These are phyloP conservation scores for Agrypnia vestita DNA, from an alignment of 1,140 invertebrate genomes.

Conservation along the genomic window DNA sequence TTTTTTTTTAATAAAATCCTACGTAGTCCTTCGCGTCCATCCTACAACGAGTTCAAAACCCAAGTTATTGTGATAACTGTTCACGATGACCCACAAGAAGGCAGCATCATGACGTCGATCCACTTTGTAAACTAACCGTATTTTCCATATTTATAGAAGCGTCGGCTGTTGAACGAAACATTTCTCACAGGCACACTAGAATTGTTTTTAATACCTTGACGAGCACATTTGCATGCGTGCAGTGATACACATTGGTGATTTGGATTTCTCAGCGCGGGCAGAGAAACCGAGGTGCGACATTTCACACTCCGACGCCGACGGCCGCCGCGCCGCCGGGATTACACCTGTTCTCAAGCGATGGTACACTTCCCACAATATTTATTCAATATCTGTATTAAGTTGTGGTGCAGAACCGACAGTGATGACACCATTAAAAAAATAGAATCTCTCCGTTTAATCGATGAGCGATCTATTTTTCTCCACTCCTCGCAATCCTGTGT, in stretches of 20 bases:
- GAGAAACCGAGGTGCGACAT: constrained; percentile 52
- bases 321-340: background rate
- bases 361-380: constrained; percentile 3
- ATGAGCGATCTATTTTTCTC: too few species aligned
- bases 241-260: constrained; percentile 28
- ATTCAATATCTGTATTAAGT: background rate
- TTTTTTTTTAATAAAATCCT: too few species aligned
- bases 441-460: too few species aligned
- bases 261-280: constrained; percentile 9
- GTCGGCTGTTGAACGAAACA: constrained; percentile 7
- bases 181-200: constrained; percentile 2
- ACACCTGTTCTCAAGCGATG: constrained; percentile 12
- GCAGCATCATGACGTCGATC: too few species aligned
- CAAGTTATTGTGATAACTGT: too few species aligned
- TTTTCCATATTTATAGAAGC: constrained; percentile 8
- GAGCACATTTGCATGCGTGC: background rate
- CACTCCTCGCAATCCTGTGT: too few species aligned
- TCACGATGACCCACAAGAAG: too few species aligned
- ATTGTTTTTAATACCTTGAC: background rate
- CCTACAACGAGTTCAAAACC: too few species aligned
- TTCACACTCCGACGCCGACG: constrained; percentile 18
- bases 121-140: background rate
- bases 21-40: too few species aligned
- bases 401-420: background rate
- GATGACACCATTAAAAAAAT: too few species aligned